phyloP scores from a whole-genome alignment of 2,888 invertebrate species.

The Heteromyza rotundicornis region DNA sequence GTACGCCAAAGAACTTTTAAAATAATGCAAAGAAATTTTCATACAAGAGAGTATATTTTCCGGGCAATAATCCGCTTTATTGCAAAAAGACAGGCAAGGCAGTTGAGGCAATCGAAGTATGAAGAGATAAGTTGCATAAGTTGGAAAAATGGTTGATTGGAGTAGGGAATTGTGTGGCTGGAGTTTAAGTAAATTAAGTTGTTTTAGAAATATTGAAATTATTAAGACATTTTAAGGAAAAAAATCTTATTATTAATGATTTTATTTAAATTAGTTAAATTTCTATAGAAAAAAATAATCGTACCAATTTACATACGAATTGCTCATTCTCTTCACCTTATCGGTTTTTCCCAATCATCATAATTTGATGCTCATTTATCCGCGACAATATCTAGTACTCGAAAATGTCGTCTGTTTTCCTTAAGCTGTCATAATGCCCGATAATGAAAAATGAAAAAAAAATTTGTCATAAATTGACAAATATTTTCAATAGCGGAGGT shows the following conservation, averaged over 20 bases:
- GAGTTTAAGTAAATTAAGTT: background rate
- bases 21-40: conserved; percentile 45
- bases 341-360: conserved; percentile 35
- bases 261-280: no score
- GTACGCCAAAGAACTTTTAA: conserved; percentile 36
- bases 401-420: conserved; percentile 33
- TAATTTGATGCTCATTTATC: conserved; percentile 34
- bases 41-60: conserved; percentile 36
- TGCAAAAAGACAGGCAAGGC: conserved; percentile 10
- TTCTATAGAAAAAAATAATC: no score
- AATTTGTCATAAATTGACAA: conserved; percentile 53
- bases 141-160: no score
- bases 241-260: no score
- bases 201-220: no score
- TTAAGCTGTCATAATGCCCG: conserved; percentile 52
- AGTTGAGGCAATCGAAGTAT: no score
- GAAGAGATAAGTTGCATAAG: no score
- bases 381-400: conserved; percentile 29
- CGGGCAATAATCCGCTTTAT: conserved; percentile 44
- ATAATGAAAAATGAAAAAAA: conserved; percentile 57
- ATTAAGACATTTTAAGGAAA: no score
- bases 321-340: conserved; percentile 27
- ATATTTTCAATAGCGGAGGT: conserved; percentile 31
- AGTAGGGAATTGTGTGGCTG: background rate
- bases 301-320: no score